phyloP scores from a whole-genome alignment of 2,113 vertebrate genomes.

The Ceyx margarethae region DNA sequence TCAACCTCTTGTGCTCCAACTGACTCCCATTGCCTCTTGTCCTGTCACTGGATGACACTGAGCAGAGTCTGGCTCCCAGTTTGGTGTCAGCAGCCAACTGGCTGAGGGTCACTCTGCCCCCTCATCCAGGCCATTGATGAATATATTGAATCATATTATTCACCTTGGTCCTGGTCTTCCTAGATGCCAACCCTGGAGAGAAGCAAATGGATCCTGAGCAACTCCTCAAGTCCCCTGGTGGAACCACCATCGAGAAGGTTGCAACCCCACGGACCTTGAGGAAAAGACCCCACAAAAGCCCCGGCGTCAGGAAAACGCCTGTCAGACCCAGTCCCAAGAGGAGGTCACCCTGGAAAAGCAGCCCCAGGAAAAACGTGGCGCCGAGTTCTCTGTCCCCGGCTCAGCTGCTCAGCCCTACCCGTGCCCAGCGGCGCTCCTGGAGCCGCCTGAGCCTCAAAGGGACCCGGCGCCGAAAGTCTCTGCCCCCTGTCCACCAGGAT shows the following conservation, averaged over 20 bases:
- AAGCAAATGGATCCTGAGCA: not conserved
- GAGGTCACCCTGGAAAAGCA: not conserved
- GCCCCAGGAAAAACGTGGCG: rapidly evolving
- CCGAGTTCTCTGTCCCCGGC: not conserved
- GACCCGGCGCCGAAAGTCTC: not conserved
- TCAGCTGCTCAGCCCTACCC: rapidly evolving
- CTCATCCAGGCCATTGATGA: no score
- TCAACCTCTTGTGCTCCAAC: no score
- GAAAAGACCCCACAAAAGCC: not conserved
- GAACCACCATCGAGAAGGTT: rapidly evolving
- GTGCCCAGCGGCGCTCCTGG: not conserved
- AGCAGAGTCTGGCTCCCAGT: no score
- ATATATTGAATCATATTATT: no score
- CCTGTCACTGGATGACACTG: no score
- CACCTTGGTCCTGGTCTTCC: not conserved
- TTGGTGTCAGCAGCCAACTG: no score
- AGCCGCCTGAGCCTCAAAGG: constrained; percentile 17
- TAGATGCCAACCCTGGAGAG: not conserved
- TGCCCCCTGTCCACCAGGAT: not conserved
- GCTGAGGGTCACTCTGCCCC: no score
- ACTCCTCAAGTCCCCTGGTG: rapidly evolving
- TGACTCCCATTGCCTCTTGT: no score
- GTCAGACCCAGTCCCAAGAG: not conserved
- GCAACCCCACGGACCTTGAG: rapidly evolving
- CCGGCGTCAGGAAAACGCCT: not conserved